Evolutionary conservation across 2,113 vertebrate species (phyloP).

Genomic region (Protobothrops flavoviridis): DNA sequence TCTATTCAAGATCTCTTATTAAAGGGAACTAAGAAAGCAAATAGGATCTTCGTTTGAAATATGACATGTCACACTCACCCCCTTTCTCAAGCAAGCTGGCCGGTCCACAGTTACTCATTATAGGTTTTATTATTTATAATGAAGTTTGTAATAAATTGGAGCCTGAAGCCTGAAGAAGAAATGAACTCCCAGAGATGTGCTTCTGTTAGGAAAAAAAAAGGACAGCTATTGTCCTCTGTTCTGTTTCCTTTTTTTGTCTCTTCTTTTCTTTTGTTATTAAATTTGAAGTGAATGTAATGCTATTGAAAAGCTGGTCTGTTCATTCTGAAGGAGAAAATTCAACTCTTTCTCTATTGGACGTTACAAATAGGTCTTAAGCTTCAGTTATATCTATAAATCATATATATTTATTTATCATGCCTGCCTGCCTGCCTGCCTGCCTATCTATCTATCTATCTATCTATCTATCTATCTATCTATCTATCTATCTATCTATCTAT

Average conservation of each 20-base stretch:
- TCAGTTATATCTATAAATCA: background rate
- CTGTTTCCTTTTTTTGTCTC: conserved; percentile 41
- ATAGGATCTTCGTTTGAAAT: conserved; percentile 30
- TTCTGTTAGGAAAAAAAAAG: background rate
- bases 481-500: too few species aligned
- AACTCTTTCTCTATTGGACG: background rate
- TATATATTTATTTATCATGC: background rate
- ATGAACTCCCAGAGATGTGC: conserved; percentile 22
- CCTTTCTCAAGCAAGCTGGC: conserved; percentile 43
- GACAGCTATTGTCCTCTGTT: conserved; percentile 12
- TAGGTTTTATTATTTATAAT: conserved; percentile 43
- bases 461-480: too few species aligned
- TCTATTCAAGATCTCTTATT: conserved; percentile 31
- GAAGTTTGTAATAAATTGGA: conserved; percentile 44
- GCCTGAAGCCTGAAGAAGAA: conserved; percentile 9
- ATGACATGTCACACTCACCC: background rate
- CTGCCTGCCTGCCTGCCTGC: too few species aligned
- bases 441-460: too few species aligned
- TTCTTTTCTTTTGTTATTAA: conserved; percentile 11
- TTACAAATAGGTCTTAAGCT: background rate
- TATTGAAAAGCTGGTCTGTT: background rate
- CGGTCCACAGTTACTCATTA: conserved; percentile 13
- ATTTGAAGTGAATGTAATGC: conserved; percentile 13
- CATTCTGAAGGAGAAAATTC: background rate
- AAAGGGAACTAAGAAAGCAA: conserved; percentile 28